Conservation (phyloP, 2,113 vertebrate genomes). For the Jaculus jaculus region DNA sequence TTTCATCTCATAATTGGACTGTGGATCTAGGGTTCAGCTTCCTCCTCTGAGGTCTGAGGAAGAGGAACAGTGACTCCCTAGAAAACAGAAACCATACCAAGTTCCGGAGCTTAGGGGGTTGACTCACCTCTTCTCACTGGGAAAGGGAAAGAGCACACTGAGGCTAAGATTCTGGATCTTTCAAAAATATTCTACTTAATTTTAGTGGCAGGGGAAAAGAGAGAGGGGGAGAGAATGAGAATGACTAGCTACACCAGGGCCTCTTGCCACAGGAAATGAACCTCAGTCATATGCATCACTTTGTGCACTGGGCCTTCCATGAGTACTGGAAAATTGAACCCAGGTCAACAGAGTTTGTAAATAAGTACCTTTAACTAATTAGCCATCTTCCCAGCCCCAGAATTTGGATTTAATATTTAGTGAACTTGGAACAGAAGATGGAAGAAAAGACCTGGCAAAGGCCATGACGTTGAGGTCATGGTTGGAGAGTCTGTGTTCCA, state of each 20-base stretch:
- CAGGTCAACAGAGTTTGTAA: too few species aligned
- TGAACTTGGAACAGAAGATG: not conserved
- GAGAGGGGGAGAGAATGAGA: not conserved
- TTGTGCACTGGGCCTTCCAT: too few species aligned
- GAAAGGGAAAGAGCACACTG: not conserved
- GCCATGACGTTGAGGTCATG: not conserved
- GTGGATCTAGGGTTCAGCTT: not conserved
- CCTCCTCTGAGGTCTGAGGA: not conserved
- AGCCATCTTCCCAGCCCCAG: not conserved
- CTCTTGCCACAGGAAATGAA: too few species aligned
- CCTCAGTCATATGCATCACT: too few species aligned
- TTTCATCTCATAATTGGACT: not conserved
- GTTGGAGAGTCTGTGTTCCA: not conserved
- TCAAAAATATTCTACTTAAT: not conserved
- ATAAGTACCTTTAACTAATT: too few species aligned
- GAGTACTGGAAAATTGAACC: too few species aligned
- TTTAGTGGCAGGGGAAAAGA: not conserved
- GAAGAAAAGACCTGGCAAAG: not conserved
- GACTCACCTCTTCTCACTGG: conserved; percentile 7
- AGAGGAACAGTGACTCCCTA: not conserved
- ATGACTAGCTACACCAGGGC: too few species aligned
- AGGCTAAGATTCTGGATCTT: not conserved
- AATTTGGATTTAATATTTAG: not conserved
- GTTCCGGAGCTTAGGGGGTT: not conserved
- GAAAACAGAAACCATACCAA: not conserved